These are phyloP conservation scores for Anabacerthia variegaticeps DNA, from an alignment of 2,797 vertebrate genomes.

Conservation along the genomic window DNA sequence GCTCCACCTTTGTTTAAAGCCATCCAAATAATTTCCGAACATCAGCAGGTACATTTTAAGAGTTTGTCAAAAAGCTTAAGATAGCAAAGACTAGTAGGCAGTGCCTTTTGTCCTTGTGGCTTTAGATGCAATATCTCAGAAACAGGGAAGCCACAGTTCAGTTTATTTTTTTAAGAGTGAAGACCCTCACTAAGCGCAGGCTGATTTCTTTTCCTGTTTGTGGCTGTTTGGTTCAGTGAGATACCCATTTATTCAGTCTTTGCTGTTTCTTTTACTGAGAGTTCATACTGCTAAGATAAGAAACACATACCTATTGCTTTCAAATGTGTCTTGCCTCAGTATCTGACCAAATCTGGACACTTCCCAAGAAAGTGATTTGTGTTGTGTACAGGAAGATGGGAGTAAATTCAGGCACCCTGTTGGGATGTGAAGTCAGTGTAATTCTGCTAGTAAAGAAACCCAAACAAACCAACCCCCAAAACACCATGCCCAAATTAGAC, in stretches of 20 bases:
- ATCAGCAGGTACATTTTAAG: not conserved
- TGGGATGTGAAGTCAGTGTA: not conserved
- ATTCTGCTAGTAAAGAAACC: not conserved
- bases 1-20: not conserved
- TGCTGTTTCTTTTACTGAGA: not conserved
- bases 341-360: not conserved
- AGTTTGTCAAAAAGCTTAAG: not conserved
- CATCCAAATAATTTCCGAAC: not conserved
- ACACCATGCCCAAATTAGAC: not conserved
- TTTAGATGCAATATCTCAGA: not conserved
- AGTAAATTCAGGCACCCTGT: not conserved
- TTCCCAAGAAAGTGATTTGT: not conserved
- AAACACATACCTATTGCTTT: not conserved
- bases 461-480: too few relatives aligned
- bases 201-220: not conserved
- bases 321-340: not conserved
- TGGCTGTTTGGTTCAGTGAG: not conserved
- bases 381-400: not conserved
- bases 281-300: not conserved
- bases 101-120: not conserved
- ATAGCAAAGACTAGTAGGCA: not conserved
- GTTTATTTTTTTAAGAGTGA: not conserved
- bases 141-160: not conserved
- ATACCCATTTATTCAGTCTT: not conserved
- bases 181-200: not conserved